Percentiles rank a stretch among this genome's conserved stretches.
These are phyloP conservation scores for Rhabdomys pumilio DNA, from an alignment of 2,797 vertebrate genomes.

Conservation along the genomic window DNA sequence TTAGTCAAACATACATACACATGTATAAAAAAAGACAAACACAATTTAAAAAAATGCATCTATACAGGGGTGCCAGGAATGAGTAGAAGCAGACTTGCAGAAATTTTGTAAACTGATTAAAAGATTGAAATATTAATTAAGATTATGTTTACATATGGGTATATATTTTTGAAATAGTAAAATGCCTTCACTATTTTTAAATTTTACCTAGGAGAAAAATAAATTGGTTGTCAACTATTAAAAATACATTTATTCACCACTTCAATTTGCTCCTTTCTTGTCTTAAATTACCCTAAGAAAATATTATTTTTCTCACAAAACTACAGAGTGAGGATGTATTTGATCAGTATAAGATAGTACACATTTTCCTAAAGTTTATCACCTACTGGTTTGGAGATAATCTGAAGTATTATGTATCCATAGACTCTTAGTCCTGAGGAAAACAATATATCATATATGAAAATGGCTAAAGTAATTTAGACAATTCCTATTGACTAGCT, in stretches of 20 bases:
- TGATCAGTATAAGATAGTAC: background rate
- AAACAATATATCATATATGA: background rate
- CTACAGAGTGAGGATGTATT: background rate
- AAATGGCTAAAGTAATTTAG: constrained; percentile 19
- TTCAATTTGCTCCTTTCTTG: background rate
- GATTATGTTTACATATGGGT: background rate
- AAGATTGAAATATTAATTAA: background rate
- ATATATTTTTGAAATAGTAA: background rate
- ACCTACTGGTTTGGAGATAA: background rate
- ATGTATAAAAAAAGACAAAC: background rate
- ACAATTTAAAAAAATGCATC: no score
- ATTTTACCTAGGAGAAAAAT: background rate
- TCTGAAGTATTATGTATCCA: background rate
- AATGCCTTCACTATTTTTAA: background rate
- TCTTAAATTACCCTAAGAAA: background rate
- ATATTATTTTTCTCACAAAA: background rate
- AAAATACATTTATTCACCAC: background rate
- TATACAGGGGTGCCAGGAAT: background rate
- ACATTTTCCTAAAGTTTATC: background rate
- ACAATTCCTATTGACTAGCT: background rate
- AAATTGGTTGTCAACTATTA: background rate
- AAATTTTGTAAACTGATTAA: background rate
- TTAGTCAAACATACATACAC: background rate
- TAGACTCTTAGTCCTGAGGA: background rate
- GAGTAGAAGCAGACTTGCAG: background rate